A percentile compares a stretch with the other conserved stretches of the same genome.
These are phyloP conservation scores for Neoitamus cyanurus DNA, from an alignment of 2,888 invertebrate genomes.

Conservation along the genomic window DNA sequence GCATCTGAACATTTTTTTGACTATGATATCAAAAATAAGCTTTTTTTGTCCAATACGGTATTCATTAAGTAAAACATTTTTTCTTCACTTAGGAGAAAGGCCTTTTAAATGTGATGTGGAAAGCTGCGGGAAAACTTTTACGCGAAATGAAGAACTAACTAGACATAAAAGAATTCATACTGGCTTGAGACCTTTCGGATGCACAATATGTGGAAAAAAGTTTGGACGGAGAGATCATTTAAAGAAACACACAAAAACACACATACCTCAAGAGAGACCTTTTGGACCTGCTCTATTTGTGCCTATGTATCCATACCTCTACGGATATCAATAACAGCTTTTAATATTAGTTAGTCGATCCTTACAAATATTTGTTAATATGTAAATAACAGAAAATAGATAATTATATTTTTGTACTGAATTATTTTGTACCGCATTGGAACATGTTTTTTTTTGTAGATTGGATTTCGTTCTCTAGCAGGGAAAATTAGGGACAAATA, in stretches of 20 bases:
- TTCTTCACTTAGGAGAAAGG: constrained; percentile 74
- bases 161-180: constrained; percentile 92
- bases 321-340: constrained; percentile 66
- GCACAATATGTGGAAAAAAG: constrained; percentile 88
- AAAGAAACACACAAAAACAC: constrained; percentile 92
- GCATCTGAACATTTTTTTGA: no score
- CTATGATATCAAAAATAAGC: not conserved
- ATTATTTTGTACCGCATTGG: not conserved
- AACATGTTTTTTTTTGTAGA: not conserved
- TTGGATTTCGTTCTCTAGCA: no score
- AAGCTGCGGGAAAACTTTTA: constrained; percentile 89
- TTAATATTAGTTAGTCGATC: not conserved
- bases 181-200: constrained; percentile 86
- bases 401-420: constrained; percentile 7
- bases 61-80: not conserved
- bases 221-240: constrained; percentile 95
- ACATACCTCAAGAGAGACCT: constrained; percentile 73
- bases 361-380: not conserved
- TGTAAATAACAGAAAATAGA: not conserved
- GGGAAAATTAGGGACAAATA: no score
- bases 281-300: constrained; percentile 74
- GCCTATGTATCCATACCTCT: constrained; percentile 72
- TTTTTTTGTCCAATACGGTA: not conserved
- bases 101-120: constrained; percentile 89
- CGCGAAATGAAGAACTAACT: constrained; percentile 90